phyloP scores from a whole-genome alignment of 2,113 vertebrate species.

The Chamaetylas fuelleborni region DNA sequence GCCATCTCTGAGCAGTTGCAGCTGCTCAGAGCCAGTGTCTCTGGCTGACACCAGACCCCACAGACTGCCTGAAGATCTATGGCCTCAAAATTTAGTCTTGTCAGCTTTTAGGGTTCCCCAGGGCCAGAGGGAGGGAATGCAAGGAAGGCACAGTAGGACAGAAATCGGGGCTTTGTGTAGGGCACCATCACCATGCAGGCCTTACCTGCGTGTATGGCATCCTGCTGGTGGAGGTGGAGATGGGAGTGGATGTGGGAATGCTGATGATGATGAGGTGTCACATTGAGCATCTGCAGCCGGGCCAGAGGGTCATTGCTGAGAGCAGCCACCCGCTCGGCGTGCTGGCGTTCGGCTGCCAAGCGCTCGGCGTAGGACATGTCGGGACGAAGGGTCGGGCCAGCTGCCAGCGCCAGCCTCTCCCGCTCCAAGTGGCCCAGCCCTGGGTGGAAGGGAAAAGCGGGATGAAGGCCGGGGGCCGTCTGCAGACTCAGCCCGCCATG shows the following conservation, averaged over 20 bases:
- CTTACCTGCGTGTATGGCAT: slow-evolving; percentile 88
- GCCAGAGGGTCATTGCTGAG: slow-evolving; percentile 87
- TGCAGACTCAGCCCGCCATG: slow-evolving; percentile 78
- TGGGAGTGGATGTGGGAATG: slow-evolving; percentile 99
- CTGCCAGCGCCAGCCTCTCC: slow-evolving; percentile 77
- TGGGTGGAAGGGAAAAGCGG: slow-evolving; percentile 78
- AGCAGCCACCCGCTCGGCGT: slow-evolving; percentile 82
- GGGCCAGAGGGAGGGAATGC: fast-evolving
- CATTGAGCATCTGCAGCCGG: slow-evolving; percentile 96
- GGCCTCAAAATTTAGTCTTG: background rate
- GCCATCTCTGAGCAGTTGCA: background rate
- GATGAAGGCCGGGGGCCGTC: slow-evolving; percentile 79
- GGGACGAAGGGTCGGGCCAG: slow-evolving; percentile 74
- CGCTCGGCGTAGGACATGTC: slow-evolving; percentile 78
- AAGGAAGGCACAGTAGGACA: background rate
- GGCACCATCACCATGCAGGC: background rate
- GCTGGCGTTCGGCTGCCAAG: slow-evolving; percentile 79
- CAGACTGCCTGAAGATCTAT: background rate
- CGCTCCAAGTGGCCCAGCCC: slow-evolving; percentile 76
- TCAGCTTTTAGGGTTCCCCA: background rate
- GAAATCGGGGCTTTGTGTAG: background rate
- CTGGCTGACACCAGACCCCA: background rate
- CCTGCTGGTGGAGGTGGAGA: slow-evolving; percentile 98
- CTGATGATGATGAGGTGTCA: slow-evolving; percentile 98
- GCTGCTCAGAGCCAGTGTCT: background rate